These are phyloP conservation scores for Lineus longissimus DNA, from an alignment of 1,140 invertebrate species.

Conservation along the genomic window DNA sequence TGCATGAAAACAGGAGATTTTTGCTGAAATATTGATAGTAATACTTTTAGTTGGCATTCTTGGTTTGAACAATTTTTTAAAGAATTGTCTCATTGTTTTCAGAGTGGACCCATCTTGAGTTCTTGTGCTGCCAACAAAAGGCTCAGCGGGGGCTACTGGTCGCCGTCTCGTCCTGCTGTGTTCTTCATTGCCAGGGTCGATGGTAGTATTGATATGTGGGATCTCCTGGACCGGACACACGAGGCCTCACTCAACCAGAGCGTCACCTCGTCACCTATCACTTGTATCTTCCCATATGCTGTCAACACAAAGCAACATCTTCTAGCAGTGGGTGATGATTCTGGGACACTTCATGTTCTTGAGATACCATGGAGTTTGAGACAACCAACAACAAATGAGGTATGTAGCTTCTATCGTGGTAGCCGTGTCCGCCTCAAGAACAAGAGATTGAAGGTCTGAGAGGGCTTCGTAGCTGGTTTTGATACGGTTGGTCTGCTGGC, in stretches of 20 bases:
- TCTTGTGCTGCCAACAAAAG: constrained; percentile 33
- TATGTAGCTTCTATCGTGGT: constrained; percentile 15
- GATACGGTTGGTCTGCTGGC: too few species aligned
- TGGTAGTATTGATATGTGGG: constrained; percentile 57
- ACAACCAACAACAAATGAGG: constrained; percentile 45
- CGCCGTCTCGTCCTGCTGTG: constrained; percentile 52
- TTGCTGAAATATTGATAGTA: too few species aligned
- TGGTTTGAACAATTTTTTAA: too few species aligned
- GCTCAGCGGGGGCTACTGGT: constrained; percentile 50
- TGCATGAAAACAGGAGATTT: too few species aligned
- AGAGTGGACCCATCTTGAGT: constrained; percentile 50
- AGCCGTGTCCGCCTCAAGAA: too few species aligned
- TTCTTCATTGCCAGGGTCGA: constrained; percentile 55
- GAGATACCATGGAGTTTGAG: constrained; percentile 52
- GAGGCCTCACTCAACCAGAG: constrained; percentile 52
- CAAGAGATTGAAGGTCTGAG: too few species aligned
- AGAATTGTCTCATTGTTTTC: too few species aligned
- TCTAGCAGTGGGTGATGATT: constrained; percentile 50
- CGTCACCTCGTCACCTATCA: constrained; percentile 45
- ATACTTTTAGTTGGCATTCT: too few species aligned
- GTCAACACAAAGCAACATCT: constrained; percentile 48
- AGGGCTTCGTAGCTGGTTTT: too few species aligned
- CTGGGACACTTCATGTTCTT: constrained; percentile 53
- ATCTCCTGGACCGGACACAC: constrained; percentile 55
- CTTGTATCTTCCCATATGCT: constrained; percentile 39